Base-by-base conservation (phyloP, 2,797 vertebrate genomes). In the Rachycentron canadum region DNA sequence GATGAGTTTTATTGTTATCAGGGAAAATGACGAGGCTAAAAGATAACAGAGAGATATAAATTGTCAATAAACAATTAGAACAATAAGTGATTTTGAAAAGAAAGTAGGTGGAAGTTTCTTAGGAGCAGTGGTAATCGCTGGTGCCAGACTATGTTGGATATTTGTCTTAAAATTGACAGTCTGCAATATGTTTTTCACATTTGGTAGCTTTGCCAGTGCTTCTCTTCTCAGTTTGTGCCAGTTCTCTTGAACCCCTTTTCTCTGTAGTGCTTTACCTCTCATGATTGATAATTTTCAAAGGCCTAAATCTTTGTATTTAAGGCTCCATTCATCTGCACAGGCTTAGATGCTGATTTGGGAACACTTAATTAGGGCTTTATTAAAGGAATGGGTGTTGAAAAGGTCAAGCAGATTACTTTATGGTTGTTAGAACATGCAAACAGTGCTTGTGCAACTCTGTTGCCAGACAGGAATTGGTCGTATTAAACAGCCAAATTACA, bases 341-440 rank as follows among this genome's bases (percentile, higher is more conserved):
- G 6, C 21, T 56, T n/a, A 10, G 55, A 55, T 79, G 17, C 36
- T 53, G n/a, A 74, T 49, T 67, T 4, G 26, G 13, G 28, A 66
- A 21, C 12, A 10, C 43, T 60, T 61, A 14, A 72, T 69, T 45
- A 26, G 25, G 13, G 26, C n/a, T 69, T 25, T 30, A 59, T 21
- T 38, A 40, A 73, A 57, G 2, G 14, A 49, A 19, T 2, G 36
- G 58, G 43, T 6, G 17, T 1, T 28, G n/a, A 21, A 49, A 76
- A 40, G 21, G 36, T 60, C 60, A 60, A 21, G 10, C 16, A 38
- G 6, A 47, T 69, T 34, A 19, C 1, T 16, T 5, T 28, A 6
- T 28, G n/a, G 32, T 64, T 32, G n/a, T 60, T 11, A 40, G 52
- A 62, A 50, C 25, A 52, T 56, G 49, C n/a, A 32, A 13, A 26